Percentiles rank a stretch among this genome's conserved stretches.
Conservation (phyloP, 1,140 invertebrate species). For the Ceratina japonica region DNA sequence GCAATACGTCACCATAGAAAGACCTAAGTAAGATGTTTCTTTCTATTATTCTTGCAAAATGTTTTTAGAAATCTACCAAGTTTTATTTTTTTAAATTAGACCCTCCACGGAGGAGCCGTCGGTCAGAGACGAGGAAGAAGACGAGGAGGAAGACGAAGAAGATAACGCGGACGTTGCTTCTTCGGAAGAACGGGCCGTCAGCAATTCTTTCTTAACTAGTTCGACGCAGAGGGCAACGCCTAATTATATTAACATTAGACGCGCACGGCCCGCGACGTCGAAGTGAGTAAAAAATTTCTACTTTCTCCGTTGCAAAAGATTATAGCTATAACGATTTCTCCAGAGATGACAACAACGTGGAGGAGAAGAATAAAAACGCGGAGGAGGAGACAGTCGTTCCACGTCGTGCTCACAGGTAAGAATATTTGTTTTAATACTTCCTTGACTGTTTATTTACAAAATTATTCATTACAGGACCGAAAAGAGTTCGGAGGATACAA, state of each 20-base stretch:
- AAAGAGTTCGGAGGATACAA: conserved; percentile 4
- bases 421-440: too few species aligned
- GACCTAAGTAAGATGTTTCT: conserved; percentile 72
- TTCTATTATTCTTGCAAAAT: background rate
- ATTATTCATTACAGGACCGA: background rate
- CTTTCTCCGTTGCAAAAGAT: too few species aligned
- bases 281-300: conserved; percentile 29
- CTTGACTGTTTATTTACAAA: too few species aligned
- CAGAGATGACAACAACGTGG: conserved; percentile 69
- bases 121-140: conserved; percentile 61
- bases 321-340: conserved; percentile 12
- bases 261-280: conserved; percentile 80
- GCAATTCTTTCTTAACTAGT: conserved; percentile 66
- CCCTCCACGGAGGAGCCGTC: conserved; percentile 55
- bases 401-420: conserved; percentile 45
- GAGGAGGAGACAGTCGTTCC: conserved; percentile 52
- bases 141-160: conserved; percentile 71
- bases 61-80: background rate
- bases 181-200: conserved; percentile 68
- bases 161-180: conserved; percentile 70
- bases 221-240: conserved; percentile 78
- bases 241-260: conserved; percentile 84
- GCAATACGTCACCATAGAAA: conserved; percentile 82
- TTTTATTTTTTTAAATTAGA: conserved; percentile 29
- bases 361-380: conserved; percentile 60